Conservation (phyloP, 2,113 vertebrate species). For the Meleagris gallopavo region DNA sequence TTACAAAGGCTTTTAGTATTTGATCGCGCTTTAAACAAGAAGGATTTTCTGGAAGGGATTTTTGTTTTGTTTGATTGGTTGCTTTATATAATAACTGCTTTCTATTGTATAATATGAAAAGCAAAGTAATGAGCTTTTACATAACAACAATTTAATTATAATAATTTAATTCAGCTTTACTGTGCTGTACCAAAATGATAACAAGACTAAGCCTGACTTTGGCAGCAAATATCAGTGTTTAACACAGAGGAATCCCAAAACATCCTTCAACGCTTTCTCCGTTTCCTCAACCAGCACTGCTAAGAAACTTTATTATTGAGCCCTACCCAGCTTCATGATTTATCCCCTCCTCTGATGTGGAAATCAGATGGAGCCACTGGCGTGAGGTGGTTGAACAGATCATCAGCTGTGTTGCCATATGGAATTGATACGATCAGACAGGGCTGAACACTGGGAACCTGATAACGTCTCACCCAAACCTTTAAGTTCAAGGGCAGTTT, state of each 20-base stretch:
- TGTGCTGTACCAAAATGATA: not conserved
- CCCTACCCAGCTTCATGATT: not conserved
- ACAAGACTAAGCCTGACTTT: not conserved
- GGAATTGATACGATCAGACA: not conserved
- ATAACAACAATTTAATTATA: slow-evolving; percentile 47
- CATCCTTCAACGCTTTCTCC: not conserved
- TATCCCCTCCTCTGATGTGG: not conserved
- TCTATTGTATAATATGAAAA: slow-evolving; percentile 43
- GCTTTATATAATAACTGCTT: slow-evolving; percentile 26
- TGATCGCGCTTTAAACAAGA: not conserved
- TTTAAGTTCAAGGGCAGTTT: not conserved
- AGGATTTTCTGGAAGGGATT: slow-evolving; percentile 39
- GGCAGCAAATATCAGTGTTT: not conserved
- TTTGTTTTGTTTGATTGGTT: slow-evolving; percentile 39
- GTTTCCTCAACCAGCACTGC: not conserved
- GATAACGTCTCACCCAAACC: not conserved
- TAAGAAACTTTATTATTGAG: not conserved
- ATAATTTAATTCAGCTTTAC: slow-evolving; percentile 25
- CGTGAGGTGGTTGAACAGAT: not conserved
- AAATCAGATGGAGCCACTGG: not conserved
- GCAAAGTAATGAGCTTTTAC: slow-evolving; percentile 23
- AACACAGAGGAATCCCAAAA: not conserved
- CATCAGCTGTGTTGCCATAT: not conserved
- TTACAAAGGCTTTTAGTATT: slow-evolving; percentile 43
- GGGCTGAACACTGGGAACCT: not conserved